phyloP scores from a whole-genome alignment of 2,113 vertebrate species.

The Condylura cristata region DNA sequence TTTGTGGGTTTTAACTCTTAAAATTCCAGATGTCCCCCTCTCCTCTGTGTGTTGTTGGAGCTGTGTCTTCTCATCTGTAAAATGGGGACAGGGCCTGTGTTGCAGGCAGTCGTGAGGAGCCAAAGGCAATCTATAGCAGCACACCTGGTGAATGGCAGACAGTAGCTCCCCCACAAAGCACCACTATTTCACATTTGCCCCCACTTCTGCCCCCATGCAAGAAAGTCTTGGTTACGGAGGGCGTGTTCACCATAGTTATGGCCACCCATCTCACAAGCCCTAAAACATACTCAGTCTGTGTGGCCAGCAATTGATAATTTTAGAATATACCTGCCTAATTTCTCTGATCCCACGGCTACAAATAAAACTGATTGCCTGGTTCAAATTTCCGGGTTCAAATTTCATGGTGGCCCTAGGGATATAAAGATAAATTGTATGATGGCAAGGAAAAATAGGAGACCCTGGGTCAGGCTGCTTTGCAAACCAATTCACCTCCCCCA shows the following conservation, averaged over 20 bases:
- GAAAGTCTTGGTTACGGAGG: accelerated
- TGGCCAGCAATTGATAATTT: constrained; percentile 55
- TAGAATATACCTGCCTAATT: constrained; percentile 53
- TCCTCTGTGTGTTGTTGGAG: background rate
- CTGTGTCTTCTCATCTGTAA: background rate
- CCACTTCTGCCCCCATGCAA: accelerated
- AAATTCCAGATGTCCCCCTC: background rate
- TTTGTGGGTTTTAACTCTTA: background rate
- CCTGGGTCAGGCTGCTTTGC: constrained; percentile 38
- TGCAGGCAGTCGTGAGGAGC: background rate
- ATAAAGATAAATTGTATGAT: constrained; percentile 68
- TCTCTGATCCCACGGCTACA: constrained; percentile 52
- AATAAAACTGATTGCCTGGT: constrained; percentile 44
- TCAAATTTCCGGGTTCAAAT: constrained; percentile 2
- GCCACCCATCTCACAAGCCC: background rate
- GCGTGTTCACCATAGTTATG: background rate
- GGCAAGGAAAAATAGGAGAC: constrained; percentile 34
- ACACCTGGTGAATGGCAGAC: background rate
- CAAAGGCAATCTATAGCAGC: background rate
- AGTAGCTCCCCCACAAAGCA: background rate
- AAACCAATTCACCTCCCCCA: background rate
- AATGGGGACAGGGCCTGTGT: background rate
- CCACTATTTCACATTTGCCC: accelerated
- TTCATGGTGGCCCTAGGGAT: constrained; percentile 2
- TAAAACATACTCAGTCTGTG: background rate